These are phyloP conservation scores for Sylvia borin DNA, from an alignment of 2,797 vertebrate species.

Conservation along the genomic window DNA sequence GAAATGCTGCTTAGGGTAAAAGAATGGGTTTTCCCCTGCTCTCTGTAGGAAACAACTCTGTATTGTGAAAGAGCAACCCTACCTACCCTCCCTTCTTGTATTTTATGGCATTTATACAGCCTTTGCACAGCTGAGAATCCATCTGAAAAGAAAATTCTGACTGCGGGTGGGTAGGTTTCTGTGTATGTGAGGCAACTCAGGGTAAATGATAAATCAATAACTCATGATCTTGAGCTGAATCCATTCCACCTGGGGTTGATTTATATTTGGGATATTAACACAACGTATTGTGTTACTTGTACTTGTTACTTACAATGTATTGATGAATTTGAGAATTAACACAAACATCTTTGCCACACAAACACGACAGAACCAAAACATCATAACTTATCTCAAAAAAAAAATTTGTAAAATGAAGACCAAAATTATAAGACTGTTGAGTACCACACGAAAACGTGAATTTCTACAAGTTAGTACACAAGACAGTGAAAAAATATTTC, in stretches of 20 bases:
- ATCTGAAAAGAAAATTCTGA: background rate
- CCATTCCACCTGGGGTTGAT: background rate
- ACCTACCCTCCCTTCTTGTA: background rate
- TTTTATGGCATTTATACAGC: background rate
- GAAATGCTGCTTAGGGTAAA: background rate
- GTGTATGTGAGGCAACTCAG: background rate
- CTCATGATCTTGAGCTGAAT: background rate
- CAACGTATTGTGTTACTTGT: background rate
- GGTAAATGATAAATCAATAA: background rate
- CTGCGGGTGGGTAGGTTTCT: background rate
- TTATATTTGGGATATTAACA: background rate
- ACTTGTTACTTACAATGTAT: background rate
- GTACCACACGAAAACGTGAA: background rate
- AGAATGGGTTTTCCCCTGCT: accelerated
- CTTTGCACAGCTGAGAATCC: background rate
- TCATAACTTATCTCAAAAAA: background rate
- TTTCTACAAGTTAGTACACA: background rate
- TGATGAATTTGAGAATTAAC: background rate
- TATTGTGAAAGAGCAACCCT: background rate
- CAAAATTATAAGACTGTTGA: background rate
- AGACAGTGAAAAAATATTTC: background rate
- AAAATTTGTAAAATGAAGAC: background rate
- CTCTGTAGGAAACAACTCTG: background rate
- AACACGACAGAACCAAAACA: background rate
- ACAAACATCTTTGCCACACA: background rate